Base-by-base conservation (phyloP, 2,797 vertebrate species). In the Gobionotothen gibberifrons region DNA sequence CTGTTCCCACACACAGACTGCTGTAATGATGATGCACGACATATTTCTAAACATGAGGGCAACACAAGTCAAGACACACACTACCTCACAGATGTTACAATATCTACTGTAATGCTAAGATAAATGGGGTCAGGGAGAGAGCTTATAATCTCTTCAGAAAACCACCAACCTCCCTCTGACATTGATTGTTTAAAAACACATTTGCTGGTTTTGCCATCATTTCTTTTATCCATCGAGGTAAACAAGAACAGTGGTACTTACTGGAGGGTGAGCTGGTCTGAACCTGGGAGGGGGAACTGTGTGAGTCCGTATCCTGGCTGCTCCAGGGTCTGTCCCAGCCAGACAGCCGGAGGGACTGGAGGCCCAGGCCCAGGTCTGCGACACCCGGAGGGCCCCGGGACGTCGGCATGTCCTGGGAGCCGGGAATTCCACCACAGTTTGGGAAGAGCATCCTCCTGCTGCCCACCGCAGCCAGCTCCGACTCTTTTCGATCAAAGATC, bases 401-500 rank as follows among this genome's bases (percentile, higher is more conserved):
- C 51, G 97, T 92, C 79, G 95, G 84, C 78, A 88, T 94, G 82
- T 99, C 98, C 93, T 97, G 97, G 56, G 95, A 92, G 68, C 85
- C 63, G 2, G 89, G 85, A 79, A 92, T 86, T 76, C 78, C 72
- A 40, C 87, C 87, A 86, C 95, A 95, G 29, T 95, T 96, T 81
- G 97, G 96, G 89, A 98, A 99, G 90, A 99, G 97, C 97, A 99
- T 99, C 95, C 96, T 99, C 95, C 96, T 99, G 96, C 96, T 96
- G 79, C 96, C 92, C 83, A 94, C 91, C 68, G 94, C 92, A 74
- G 96, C 95, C 89, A 93, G 88, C 93, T 98, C 97, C 6, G 96
- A 95, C 93, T 98, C 97, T 89, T 94, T 93, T 92, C 91, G 94
- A 91, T 96, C 96, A 96, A 92, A 85, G 81, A 85, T 87, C 93